A percentile compares a stretch with the other conserved stretches of the same genome.
Conservation (phyloP, 2,113 vertebrate species). For the Vulpes ferrilata region DNA sequence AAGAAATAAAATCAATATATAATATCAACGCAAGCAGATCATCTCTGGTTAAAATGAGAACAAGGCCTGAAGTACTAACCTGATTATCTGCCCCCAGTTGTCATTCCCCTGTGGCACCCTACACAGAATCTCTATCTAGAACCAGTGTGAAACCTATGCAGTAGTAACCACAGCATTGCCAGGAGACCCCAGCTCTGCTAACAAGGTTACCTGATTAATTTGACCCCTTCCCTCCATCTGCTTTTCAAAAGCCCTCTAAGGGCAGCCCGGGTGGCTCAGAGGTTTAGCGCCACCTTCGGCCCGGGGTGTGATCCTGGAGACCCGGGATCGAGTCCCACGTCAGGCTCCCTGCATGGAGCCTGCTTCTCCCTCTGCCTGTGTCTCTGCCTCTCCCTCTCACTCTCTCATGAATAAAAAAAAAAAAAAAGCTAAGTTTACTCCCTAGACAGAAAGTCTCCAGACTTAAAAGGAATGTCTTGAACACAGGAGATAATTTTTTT, state of each 20-base stretch:
- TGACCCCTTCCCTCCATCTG: background rate
- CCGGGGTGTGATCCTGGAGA: no score
- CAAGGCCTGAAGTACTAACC: background rate
- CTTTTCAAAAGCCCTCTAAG: background rate
- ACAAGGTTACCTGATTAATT: background rate
- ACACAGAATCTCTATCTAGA: background rate
- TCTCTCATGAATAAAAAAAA: no score
- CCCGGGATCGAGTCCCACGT: no score
- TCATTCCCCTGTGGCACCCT: background rate
- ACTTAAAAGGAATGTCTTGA: constrained; percentile 20
- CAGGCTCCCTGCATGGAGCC: no score
- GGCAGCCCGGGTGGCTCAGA: no score
- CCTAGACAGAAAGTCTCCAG: background rate
- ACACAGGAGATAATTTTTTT: background rate
- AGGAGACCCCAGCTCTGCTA: background rate
- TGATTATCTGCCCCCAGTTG: background rate
- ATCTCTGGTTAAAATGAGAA: constrained; percentile 29
- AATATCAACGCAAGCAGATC: background rate
- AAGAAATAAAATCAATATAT: constrained; percentile 55
- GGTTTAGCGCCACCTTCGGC: no score
- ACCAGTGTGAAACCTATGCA: background rate
- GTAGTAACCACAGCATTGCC: background rate
- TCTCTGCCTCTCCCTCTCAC: no score
- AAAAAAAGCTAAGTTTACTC: background rate
- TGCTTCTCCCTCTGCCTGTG: no score